Evolutionary conservation across 2,888 invertebrate genomes (phyloP).

Genomic region (Apoda limacodes): DNA sequence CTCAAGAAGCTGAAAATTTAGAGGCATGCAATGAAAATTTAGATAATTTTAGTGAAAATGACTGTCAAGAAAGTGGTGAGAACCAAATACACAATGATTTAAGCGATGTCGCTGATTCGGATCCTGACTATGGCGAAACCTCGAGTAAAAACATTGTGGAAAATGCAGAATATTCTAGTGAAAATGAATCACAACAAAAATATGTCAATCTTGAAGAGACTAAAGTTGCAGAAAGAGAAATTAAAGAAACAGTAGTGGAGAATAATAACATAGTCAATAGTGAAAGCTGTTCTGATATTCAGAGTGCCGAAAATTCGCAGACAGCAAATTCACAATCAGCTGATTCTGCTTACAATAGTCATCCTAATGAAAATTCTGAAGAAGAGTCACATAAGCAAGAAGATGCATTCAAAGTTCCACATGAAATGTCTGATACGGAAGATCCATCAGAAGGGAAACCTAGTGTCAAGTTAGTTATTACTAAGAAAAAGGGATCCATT

Average conservation of each 20-base stretch:
- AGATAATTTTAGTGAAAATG: slow-evolving; percentile 15
- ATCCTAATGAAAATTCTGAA: slow-evolving; percentile 58
- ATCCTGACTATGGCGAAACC: no score
- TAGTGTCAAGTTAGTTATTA: slow-evolving; percentile 77
- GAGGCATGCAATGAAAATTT: slow-evolving; percentile 18
- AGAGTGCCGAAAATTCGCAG: slow-evolving; percentile 22
- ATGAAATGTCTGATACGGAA: slow-evolving; percentile 41
- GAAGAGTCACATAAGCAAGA: slow-evolving; percentile 48
- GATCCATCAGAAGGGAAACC: slow-evolving; percentile 59
- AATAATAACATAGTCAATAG: background rate
- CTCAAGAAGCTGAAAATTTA: slow-evolving; percentile 14
- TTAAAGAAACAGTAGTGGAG: slow-evolving; percentile 2
- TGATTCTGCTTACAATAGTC: slow-evolving; percentile 57
- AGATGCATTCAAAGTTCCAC: slow-evolving; percentile 59
- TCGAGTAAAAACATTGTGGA: no score
- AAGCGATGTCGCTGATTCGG: slow-evolving; percentile 13
- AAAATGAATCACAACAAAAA: no score
- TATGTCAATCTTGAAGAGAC: no score
- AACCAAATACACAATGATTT: slow-evolving; percentile 8
- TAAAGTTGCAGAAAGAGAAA: slow-evolving; percentile 9
- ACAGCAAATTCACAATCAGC: slow-evolving; percentile 40
- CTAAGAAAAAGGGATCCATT: slow-evolving; percentile 89
- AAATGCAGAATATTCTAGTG: slow-evolving; percentile 6
- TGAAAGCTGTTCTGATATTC: slow-evolving; percentile 5
- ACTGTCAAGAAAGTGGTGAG: slow-evolving; percentile 18